Conservation (phyloP, 2,797 vertebrate species). For the Sarcoramphus papa region DNA sequence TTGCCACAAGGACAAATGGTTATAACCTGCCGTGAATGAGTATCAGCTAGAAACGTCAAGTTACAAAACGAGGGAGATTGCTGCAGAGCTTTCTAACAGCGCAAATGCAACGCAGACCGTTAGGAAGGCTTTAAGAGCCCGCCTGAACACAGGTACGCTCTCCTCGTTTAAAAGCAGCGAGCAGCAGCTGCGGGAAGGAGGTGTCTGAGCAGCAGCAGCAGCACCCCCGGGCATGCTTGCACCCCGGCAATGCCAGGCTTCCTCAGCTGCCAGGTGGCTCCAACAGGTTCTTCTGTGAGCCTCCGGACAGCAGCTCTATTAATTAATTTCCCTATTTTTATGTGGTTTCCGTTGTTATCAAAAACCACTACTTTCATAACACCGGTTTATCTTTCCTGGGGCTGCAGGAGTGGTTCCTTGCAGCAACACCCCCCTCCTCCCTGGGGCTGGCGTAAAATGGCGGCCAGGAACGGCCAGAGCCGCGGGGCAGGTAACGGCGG, state of each 20-base stretch:
- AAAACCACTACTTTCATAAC: accelerated
- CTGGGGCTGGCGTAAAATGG: background rate
- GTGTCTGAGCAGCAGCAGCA: no score
- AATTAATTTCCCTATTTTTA: no score
- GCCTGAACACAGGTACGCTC: accelerated
- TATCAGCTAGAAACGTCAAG: background rate
- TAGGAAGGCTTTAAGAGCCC: no score
- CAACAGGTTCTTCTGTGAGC: background rate
- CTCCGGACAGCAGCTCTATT: background rate
- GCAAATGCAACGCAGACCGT: accelerated
- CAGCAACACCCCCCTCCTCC: accelerated
- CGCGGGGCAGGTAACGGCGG: background rate
- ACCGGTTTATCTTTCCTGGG: accelerated
- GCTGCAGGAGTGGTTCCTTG: accelerated
- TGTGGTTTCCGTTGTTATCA: no score
- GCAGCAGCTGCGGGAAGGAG: background rate
- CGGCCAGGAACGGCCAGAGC: background rate
- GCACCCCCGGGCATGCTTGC: accelerated
- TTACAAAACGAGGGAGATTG: no score
- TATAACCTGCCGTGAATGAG: background rate
- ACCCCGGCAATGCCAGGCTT: background rate
- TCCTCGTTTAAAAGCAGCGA: background rate
- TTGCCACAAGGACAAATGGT: background rate
- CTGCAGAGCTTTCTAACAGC: background rate
- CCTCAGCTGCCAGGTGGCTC: background rate